phyloP scores from a whole-genome alignment of 2,888 invertebrate species.

The Drosophila mimetica region DNA sequence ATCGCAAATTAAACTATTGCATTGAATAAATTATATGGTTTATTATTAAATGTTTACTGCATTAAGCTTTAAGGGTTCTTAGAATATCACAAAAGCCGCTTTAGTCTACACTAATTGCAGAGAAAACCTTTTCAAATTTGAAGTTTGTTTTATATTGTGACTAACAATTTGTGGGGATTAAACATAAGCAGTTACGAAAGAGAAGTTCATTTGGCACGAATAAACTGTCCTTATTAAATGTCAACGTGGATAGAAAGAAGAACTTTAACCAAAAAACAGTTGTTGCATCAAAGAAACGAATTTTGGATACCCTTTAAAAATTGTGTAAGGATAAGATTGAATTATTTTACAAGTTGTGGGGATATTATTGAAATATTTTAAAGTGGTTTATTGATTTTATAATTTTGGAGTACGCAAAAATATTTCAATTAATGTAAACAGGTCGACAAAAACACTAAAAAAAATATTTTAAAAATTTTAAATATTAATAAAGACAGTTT shows the following conservation, averaged over 20 bases:
- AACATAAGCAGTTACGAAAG: constrained; percentile 2
- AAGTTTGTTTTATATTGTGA: constrained; percentile 6
- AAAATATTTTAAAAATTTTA: neutral
- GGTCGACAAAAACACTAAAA: too few species aligned
- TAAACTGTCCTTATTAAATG: constrained; percentile 18
- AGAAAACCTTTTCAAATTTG: neutral
- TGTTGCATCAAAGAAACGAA: too few species aligned
- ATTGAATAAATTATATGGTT: neutral
- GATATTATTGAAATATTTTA: too few species aligned
- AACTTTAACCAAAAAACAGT: neutral
- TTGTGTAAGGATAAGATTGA: too few species aligned
- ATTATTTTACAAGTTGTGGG: too few species aligned
- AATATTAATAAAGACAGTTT: too few species aligned
- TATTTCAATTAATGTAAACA: too few species aligned
- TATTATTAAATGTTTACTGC: neutral
- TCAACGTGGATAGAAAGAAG: constrained; percentile 1
- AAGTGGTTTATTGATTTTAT: too few species aligned
- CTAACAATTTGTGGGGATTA: constrained; percentile 1
- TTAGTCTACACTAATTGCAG: neutral
- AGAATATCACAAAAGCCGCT: neutral
- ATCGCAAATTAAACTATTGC: constrained; percentile 9
- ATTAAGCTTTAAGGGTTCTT: neutral
- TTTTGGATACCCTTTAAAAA: neutral
- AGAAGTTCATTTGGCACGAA: constrained; percentile 9
- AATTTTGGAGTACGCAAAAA: too few species aligned